A percentile compares a stretch with the other conserved stretches of the same genome.
phyloP scores from a whole-genome alignment of 2,888 invertebrate genomes.

The Coleophora flavipennella region DNA sequence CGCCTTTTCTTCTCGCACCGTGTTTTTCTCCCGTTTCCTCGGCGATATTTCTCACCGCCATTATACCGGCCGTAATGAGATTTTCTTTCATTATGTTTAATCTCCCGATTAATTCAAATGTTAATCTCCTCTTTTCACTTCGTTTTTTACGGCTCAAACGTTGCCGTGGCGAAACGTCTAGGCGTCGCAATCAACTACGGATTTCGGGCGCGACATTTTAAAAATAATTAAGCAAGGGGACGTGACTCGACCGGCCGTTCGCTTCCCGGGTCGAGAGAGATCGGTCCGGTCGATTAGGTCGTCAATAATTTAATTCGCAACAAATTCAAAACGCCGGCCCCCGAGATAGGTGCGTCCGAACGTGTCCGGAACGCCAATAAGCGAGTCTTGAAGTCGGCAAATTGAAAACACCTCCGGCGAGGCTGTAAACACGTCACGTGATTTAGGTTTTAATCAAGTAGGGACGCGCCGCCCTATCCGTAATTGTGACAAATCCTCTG shows the following conservation, averaged over 20 bases:
- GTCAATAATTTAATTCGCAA: constrained; percentile 71
- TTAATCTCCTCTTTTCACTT: constrained; percentile 65
- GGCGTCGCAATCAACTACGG: constrained; percentile 41
- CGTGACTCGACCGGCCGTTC: constrained; percentile 36
- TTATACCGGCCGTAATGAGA: constrained; percentile 69
- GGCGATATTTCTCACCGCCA: constrained; percentile 66
- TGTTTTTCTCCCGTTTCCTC: constrained; percentile 46
- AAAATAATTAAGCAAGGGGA: constrained; percentile 58
- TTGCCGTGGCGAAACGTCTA: constrained; percentile 47
- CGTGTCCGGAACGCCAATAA: constrained; percentile 70
- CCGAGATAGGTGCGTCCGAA: constrained; percentile 62
- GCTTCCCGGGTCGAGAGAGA: constrained; percentile 24
- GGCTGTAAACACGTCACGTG: constrained; percentile 74
- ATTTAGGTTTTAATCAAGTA: constrained; percentile 74
- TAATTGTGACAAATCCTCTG: constrained; percentile 74
- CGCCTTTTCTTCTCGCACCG: constrained; percentile 56
- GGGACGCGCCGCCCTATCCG: constrained; percentile 65
- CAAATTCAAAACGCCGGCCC: constrained; percentile 65
- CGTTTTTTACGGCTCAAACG: constrained; percentile 54
- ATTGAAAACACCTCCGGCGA: constrained; percentile 71
- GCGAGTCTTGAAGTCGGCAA: constrained; percentile 62
- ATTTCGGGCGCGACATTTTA: constrained; percentile 50
- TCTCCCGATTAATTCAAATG: constrained; percentile 73
- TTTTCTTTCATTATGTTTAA: constrained; percentile 74
- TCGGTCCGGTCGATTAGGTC: constrained; percentile 55